Evolutionary conservation across 2,113 vertebrate genomes (phyloP).

Genomic region (Propithecus coquereli): DNA sequence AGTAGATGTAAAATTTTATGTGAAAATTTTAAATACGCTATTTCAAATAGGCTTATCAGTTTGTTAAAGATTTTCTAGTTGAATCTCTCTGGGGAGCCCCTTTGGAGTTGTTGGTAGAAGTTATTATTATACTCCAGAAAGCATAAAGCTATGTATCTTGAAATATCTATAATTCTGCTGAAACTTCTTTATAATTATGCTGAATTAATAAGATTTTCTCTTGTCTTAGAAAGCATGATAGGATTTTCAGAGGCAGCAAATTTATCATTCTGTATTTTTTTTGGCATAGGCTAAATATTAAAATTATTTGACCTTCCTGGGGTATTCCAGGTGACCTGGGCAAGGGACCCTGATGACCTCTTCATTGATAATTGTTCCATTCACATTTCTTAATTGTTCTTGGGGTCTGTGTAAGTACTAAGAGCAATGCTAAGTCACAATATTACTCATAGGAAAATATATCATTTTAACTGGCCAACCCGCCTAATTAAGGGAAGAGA

Average conservation of each 20-base stretch:
- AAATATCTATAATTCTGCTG: not conserved
- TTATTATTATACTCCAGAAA: not conserved
- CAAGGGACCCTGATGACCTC: too few relatives aligned
- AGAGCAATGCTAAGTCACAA: not conserved
- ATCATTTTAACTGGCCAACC: not conserved
- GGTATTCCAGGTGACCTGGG: not conserved
- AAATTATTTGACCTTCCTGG: not conserved
- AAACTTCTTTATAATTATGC: not conserved
- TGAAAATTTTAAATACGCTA: not conserved
- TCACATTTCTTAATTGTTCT: not conserved
- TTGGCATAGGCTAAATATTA: not conserved
- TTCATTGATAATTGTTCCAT: not conserved
- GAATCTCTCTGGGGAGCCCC: not conserved
- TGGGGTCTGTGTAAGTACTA: not conserved
- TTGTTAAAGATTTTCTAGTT: not conserved
- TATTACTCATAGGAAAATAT: not conserved
- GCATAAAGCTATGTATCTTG: not conserved
- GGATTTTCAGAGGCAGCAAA: not conserved
- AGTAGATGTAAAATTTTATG: not conserved
- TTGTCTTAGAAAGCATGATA: not conserved
- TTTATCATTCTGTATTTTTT: not conserved
- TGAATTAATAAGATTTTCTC: not conserved
- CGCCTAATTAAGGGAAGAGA: slow-evolving; percentile 30
- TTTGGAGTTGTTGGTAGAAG: not conserved
- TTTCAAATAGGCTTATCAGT: not conserved